Base-by-base conservation (phyloP, 2,888 invertebrate genomes). In the Troides aeacus region DNA sequence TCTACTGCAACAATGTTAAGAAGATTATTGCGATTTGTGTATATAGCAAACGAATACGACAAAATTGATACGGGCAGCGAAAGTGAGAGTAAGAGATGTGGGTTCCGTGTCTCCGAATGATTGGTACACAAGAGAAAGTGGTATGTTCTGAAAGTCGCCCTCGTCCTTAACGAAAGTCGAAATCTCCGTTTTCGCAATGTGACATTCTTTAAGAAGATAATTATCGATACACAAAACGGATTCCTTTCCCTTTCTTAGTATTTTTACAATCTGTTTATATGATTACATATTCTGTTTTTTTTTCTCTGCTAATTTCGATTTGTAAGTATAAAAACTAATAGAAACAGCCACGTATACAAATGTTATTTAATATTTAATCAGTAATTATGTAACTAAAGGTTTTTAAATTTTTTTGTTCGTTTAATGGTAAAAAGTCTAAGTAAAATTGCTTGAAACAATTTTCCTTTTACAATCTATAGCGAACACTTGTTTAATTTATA, bases 141-240 rank as follows among this genome's bases (percentile, higher is more conserved):
- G 66, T 66, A 59, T 53, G 66, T 46, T 42, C 67, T 62, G 66
- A 70, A 70, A 70, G 66, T 30, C 15, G 60, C 64, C 63, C 60
- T 70, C 60, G 67, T 70, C 70, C 70, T 70, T 67, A 59, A 50
- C 67, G 70, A 71, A 63, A 71, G 67, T 70, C 63, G 64, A 69
- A 65, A 57, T 62, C 60, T 59, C 23, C 36, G 24, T 61, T 42
- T 30, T 42, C 64, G 61, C 64, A 70, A 64, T 67, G 70, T 67
- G 60, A 63, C 66, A 53, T 70, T 65, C 24, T 59, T 23, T 64
- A 39, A 46, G 53, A 60, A 36, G 64, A 68, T 42, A 68, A 68
- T 64, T 60, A 60, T 60, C 39, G 42, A 21, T 46, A 62, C 46
- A 53, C 30, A 68, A 53, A 64, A 42, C 15, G 21, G 12, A 56